Percentiles rank a stretch among this genome's conserved stretches.
Conservation (phyloP, 2,797 vertebrate genomes). For the Benthosema pterotum region DNA sequence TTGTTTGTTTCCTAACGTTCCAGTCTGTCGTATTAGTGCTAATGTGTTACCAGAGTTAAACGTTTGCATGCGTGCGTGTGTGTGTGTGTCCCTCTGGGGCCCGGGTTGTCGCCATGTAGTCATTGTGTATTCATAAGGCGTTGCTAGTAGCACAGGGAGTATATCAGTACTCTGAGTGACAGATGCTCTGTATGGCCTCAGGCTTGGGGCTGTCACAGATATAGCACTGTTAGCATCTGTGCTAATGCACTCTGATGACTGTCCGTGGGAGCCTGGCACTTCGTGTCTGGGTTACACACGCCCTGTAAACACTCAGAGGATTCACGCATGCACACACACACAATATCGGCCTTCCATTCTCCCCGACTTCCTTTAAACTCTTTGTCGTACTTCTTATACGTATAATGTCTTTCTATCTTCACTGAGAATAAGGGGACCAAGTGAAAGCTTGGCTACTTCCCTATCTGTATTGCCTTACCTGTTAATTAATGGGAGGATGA, state of each 20-base stretch:
- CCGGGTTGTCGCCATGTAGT: slow-evolving; percentile 3
- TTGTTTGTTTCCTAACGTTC: no score
- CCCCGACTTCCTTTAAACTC: no score
- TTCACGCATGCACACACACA: no score
- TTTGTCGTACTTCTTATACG: no score
- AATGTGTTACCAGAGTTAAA: slow-evolving; percentile 26
- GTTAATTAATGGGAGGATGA: no score
- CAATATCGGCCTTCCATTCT: no score
- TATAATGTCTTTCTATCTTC: no score
- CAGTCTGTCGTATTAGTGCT: slow-evolving; percentile 14
- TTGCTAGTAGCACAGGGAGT: slow-evolving; percentile 24
- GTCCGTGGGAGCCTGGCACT: no score
- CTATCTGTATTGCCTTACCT: no score
- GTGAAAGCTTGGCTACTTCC: no score
- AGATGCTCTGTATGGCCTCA: slow-evolving; percentile 40
- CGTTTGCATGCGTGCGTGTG: slow-evolving; percentile 14
- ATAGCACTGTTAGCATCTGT: slow-evolving; percentile 23
- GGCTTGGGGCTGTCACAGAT: slow-evolving; percentile 45
- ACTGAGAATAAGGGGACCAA: no score
- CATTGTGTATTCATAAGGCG: slow-evolving; percentile 48
- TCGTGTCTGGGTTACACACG: no score
- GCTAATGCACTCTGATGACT: slow-evolving; percentile 6
- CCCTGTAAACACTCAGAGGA: neutral
- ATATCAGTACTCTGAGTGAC: slow-evolving; percentile 40
- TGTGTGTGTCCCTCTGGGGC: neutral